These are phyloP conservation scores for Diplolepis rosae DNA, from an alignment of 2,888 invertebrate genomes.

Conservation along the genomic window DNA sequence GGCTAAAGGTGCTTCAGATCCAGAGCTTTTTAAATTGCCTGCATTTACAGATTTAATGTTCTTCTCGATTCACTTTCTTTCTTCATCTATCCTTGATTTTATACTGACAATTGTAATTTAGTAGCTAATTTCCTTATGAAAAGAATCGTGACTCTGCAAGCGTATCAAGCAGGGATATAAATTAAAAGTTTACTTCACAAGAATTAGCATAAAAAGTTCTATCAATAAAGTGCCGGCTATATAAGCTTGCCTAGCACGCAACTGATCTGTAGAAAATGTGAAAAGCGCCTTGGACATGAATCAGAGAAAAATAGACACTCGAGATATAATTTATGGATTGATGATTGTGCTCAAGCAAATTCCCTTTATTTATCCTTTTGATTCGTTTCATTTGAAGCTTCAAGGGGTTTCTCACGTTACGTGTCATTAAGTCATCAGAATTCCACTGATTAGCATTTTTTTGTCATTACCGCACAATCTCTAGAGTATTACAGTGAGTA, in stretches of 20 bases:
- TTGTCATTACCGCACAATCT: conserved; percentile 23
- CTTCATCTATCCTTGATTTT: too few relatives aligned
- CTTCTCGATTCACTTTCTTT: too few relatives aligned
- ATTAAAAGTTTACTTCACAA: not conserved
- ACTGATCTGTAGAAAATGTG: not conserved
- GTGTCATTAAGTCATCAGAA: conserved; percentile 31
- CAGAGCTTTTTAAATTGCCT: too few relatives aligned
- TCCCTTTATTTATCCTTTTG: conserved; percentile 8
- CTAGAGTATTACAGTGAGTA: conserved; percentile 22
- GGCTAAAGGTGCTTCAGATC: not conserved
- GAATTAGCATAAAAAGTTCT: not conserved
- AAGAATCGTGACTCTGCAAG: not conserved
- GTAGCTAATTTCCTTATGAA: not conserved
- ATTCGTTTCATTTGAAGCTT: not conserved
- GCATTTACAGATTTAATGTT: too few relatives aligned
- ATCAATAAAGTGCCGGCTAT: not conserved
- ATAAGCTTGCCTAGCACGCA: not conserved
- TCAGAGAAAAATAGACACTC: conserved; percentile 1
- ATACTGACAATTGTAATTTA: not conserved
- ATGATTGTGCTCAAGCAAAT: conserved; percentile 8
- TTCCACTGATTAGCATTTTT: conserved; percentile 36
- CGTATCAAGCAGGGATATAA: not conserved
- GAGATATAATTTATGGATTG: conserved; percentile 12
- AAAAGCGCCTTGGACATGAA: not conserved
- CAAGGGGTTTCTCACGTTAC: conserved; percentile 36